Base-by-base conservation (phyloP, 2,888 invertebrate genomes). In the Yponomeuta plumbellus region DNA sequence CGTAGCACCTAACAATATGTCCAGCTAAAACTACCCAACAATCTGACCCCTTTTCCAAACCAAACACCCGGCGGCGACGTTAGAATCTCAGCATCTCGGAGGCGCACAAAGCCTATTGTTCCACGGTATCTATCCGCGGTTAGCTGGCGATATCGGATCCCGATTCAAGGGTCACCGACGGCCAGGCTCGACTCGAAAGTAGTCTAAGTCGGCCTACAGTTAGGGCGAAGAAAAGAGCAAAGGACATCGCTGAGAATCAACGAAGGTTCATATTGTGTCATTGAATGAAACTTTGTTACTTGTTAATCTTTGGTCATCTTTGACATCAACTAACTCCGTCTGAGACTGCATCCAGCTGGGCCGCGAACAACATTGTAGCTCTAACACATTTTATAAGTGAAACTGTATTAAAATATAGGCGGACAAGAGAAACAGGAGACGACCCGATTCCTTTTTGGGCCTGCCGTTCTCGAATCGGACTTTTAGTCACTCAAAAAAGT, bases 51-150 rank as follows among this genome's bases (percentile, higher is more conserved):
- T 52, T 52, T 52, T 13, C 44, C 44, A 52, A 52, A 52, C 44
- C 44, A 52, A 52, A 34, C 8, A 34, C 34, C 34, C 5, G 3
- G 23, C 59, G 21, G 57, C 20, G n/a, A 57, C 8, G n/a, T 59
- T 11, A 59, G 23, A 23, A 59, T 23, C 21, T 59, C 59, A 59
- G 22, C 58, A 58, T 20, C 58, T 23, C 13, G 23, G 11, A 59
- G 59, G 21, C 23, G 21, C 59, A 59, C 59, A 59, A 59, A 59
- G 59, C 59, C 59, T 59, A 59, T 59, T 59, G 59, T 59, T 59
- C 59, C 21, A 11, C 22, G 23, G 58, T 58, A 22, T 58, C 21
- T 58, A 21, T 21, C 58, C 23, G 23, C 22, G 23, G 23, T 0
- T 59, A 59, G 13, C 59, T 52, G 17, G 17, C 13, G 44, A 52